Percentiles rank a stretch among this genome's conserved stretches.
phyloP scores from a whole-genome alignment of 2,797 vertebrate genomes.

The Centropyge bicolor region DNA sequence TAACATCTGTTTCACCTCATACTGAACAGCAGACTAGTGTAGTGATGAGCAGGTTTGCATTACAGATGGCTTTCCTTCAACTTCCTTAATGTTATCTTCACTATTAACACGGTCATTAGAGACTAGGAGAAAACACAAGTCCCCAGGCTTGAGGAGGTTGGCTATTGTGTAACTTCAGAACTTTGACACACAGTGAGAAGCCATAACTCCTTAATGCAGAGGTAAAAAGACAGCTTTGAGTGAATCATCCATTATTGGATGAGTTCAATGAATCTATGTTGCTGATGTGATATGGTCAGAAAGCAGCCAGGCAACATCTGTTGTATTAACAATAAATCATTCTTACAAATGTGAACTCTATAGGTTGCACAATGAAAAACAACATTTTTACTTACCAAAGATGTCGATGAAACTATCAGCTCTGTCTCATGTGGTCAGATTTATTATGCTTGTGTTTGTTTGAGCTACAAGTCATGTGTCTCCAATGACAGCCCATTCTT shows the following conservation, averaged over 20 bases:
- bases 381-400: conserved; percentile 17
- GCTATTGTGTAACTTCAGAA: background rate
- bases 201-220: background rate
- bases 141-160: background rate
- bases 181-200: background rate
- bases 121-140: background rate
- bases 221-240: background rate
- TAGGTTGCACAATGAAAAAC: background rate
- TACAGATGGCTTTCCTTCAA: background rate
- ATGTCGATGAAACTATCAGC: background rate
- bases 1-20: background rate
- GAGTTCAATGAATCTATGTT: background rate
- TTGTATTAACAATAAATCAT: background rate
- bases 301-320: background rate
- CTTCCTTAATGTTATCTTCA: background rate
- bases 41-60: background rate
- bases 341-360: background rate
- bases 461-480: background rate
- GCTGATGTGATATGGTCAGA: background rate
- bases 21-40: background rate
- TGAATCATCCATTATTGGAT: too few species aligned
- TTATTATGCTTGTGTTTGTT: background rate
- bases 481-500: background rate
- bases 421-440: conserved; percentile 1
- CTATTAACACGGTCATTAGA: background rate